Percentiles rank a stretch among this genome's conserved stretches.
Conservation (phyloP, 1,140 invertebrate genomes). For the Papilio machaon region DNA sequence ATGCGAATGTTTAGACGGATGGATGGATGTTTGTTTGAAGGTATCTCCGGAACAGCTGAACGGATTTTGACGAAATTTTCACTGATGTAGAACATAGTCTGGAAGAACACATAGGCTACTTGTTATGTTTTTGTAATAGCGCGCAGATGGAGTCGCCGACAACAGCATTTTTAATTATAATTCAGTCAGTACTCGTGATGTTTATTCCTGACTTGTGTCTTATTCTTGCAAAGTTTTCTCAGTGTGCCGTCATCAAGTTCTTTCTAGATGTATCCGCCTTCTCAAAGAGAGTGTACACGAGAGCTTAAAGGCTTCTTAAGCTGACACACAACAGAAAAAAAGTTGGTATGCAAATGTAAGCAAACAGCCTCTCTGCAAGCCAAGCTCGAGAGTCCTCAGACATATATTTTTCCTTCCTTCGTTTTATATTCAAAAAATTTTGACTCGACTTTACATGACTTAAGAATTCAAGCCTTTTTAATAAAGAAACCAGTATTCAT, state of each 20-base stretch:
- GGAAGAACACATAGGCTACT: background rate
- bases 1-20: too few relatives aligned
- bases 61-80: too few relatives aligned
- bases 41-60: too few relatives aligned
- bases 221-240: conserved; percentile 33
- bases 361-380: conserved; percentile 47
- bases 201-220: conserved; percentile 7
- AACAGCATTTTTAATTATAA: background rate
- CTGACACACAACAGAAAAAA: conserved; percentile 50
- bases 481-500: conserved; percentile 45
- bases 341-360: conserved; percentile 53
- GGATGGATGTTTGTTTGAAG: too few relatives aligned
- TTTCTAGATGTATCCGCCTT: conserved; percentile 40
- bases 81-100: too few relatives aligned
- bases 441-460: conserved; percentile 50
- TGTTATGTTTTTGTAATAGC: background rate
- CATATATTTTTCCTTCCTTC: conserved; percentile 54
- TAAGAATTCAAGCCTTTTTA: conserved; percentile 48
- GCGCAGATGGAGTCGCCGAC: background rate
- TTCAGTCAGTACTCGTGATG: background rate
- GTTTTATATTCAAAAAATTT: conserved; percentile 52
- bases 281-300: conserved; percentile 43
- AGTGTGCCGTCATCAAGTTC: conserved; percentile 28
- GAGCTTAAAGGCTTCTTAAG: conserved; percentile 45
- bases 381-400: conserved; percentile 49